Conservation (phyloP, 1,140 invertebrate genomes). For the Galendromus occidentalis region DNA sequence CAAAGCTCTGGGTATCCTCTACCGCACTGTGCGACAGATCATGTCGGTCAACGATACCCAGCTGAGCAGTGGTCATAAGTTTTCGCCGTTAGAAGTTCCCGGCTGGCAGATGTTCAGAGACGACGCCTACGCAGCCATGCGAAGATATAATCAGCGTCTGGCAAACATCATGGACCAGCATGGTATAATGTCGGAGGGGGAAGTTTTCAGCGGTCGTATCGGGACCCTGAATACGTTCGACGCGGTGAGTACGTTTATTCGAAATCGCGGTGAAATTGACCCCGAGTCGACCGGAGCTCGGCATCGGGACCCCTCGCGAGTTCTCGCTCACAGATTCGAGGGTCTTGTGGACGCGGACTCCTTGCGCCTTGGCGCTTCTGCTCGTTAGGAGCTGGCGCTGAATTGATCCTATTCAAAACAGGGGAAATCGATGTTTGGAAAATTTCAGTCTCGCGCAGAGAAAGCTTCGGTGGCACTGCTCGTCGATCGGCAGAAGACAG, state of each 20-base stretch:
- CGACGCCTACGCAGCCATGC: slow-evolving; percentile 12
- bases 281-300: too few relatives aligned
- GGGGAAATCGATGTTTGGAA: too few relatives aligned
- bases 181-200: slow-evolving; percentile 21
- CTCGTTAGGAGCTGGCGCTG: too few relatives aligned
- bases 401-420: too few relatives aligned
- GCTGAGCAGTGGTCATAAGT: slow-evolving; percentile 9
- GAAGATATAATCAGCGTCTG: slow-evolving; percentile 18
- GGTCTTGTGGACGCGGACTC: too few relatives aligned
- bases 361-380: too few relatives aligned
- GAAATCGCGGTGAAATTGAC: too few relatives aligned
- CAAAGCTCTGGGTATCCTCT: slow-evolving; percentile 23
- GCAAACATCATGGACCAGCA: slow-evolving; percentile 22
- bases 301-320: too few relatives aligned
- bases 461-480: not conserved
- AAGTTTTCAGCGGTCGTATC: slow-evolving; percentile 18
- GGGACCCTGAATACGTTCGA: slow-evolving; percentile 14
- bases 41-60: slow-evolving; percentile 4
- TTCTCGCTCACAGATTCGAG: too few relatives aligned
- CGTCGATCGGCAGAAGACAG: not conserved
- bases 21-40: slow-evolving; percentile 14
- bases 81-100: slow-evolving; percentile 16
- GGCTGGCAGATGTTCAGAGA: slow-evolving; percentile 17
- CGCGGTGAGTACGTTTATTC: not conserved
- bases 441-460: not conserved